phyloP scores from a whole-genome alignment of 2,113 vertebrate species.

The Lampris megalopsis region DNA sequence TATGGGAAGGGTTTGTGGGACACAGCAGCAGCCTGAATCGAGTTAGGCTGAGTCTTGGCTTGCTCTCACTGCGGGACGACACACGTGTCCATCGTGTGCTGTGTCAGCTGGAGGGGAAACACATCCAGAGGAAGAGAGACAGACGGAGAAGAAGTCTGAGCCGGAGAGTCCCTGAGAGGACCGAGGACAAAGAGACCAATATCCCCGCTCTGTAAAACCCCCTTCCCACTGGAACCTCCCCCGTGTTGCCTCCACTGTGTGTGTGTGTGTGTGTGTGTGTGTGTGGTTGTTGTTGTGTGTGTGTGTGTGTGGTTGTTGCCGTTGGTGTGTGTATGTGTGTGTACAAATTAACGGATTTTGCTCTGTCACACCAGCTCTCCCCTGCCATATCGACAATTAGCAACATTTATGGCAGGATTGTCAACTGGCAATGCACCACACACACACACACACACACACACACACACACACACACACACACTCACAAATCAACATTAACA shows the following conservation, averaged over 20 bases:
- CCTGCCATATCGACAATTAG: conserved; percentile 38
- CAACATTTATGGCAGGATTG: not conserved
- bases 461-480: conserved; percentile 8
- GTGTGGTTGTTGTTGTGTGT: conserved; percentile 1
- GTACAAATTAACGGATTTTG: conserved; percentile 9
- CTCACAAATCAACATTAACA: not conserved
- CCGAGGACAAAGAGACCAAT: conserved; percentile 22
- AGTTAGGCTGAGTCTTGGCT: too few species aligned
- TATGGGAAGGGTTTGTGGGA: too few species aligned
- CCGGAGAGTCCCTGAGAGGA: conserved; percentile 5
- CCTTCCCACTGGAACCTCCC: conserved; percentile 60
- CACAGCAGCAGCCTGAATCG: too few species aligned
- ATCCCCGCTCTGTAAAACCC: too few species aligned
- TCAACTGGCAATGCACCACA: not conserved
- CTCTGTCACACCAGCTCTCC: conserved; percentile 4
- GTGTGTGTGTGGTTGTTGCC: conserved; percentile 1
- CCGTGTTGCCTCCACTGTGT: conserved; percentile 49
- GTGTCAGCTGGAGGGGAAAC: not conserved
- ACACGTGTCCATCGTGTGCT: too few species aligned
- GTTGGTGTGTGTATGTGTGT: conserved; percentile 8
- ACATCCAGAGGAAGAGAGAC: not conserved
- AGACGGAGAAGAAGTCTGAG: conserved; percentile 2
- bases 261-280: conserved; percentile 1
- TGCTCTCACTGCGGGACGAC: too few species aligned
- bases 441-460: not conserved